Percentiles rank a stretch among this genome's conserved stretches.
Conservation (phyloP, 1,140 invertebrate species). For the Cherax destructor region DNA sequence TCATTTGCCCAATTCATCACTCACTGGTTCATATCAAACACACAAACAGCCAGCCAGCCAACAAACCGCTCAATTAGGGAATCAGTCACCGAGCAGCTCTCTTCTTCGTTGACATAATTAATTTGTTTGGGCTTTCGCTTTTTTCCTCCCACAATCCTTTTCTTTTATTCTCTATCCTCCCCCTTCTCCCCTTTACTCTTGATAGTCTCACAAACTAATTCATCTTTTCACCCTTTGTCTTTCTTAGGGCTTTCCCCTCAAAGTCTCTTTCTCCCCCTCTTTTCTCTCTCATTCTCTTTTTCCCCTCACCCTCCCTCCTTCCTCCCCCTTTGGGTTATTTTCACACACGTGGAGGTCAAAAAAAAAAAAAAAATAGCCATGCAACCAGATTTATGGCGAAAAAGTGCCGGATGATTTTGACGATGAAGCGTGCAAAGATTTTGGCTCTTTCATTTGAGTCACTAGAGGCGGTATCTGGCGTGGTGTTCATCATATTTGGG, state of each 20-base stretch:
- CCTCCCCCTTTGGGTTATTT: background rate
- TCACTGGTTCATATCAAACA: too few species aligned
- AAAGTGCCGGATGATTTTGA: background rate
- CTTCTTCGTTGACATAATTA: too few species aligned
- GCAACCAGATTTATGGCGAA: background rate
- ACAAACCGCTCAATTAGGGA: too few species aligned
- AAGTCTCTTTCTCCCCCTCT: background rate
- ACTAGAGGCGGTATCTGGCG: too few species aligned
- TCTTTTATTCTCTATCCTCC: too few species aligned
- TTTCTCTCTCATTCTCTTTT: background rate
- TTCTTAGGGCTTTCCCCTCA: background rate
- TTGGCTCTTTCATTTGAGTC: background rate
- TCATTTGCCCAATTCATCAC: too few species aligned
- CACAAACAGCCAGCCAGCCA: too few species aligned
- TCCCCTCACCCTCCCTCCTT: background rate
- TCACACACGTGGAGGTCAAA: background rate
- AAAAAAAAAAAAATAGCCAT: background rate
- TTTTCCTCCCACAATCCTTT: too few species aligned
- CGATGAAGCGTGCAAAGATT: background rate
- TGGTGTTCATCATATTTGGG: too few species aligned
- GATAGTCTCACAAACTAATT: background rate
- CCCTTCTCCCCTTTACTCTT: too few species aligned
- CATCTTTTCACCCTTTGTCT: background rate
- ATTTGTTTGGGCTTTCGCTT: too few species aligned
- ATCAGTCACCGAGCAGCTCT: too few species aligned